These are phyloP conservation scores for Hydrolagus colliei DNA, from an alignment of 2,797 vertebrate genomes.

Conservation along the genomic window DNA sequence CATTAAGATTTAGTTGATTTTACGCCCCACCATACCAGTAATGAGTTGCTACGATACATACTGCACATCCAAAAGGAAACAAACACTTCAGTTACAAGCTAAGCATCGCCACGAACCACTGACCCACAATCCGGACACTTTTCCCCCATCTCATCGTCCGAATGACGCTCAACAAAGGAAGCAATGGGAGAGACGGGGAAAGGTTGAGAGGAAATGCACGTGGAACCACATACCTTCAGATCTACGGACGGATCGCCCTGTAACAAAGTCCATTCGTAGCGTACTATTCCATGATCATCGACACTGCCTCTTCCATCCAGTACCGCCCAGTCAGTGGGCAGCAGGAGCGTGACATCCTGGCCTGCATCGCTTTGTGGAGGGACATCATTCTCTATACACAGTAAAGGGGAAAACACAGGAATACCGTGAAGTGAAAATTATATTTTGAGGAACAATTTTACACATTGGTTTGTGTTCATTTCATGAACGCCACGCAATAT, in stretches of 20 bases:
- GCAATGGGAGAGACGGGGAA: background rate
- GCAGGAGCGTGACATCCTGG: constrained; percentile 77
- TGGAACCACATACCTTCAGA: constrained; percentile 70
- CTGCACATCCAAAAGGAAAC: no score
- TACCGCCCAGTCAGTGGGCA: constrained; percentile 80
- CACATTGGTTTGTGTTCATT: no score
- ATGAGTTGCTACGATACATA: no score
- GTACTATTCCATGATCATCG: constrained; percentile 73
- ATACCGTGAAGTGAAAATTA: background rate
- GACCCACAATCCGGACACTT: background rate
- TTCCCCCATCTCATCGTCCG: background rate
- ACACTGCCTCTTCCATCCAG: constrained; percentile 84
- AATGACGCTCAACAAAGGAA: background rate
- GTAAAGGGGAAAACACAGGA: background rate
- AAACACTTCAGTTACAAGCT: no score
- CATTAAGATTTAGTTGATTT: no score
- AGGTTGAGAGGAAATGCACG: background rate
- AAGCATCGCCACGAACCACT: no score
- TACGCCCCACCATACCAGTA: no score
- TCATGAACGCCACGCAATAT: no score
- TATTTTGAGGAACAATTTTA: no score
- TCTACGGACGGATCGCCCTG: constrained; percentile 69
- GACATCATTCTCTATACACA: constrained; percentile 60
- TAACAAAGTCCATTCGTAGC: constrained; percentile 77
- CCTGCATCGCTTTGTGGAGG: constrained; percentile 80